Evolutionary conservation across 2,113 vertebrate species (phyloP).

Genomic region (Taxidea taxus): DNA sequence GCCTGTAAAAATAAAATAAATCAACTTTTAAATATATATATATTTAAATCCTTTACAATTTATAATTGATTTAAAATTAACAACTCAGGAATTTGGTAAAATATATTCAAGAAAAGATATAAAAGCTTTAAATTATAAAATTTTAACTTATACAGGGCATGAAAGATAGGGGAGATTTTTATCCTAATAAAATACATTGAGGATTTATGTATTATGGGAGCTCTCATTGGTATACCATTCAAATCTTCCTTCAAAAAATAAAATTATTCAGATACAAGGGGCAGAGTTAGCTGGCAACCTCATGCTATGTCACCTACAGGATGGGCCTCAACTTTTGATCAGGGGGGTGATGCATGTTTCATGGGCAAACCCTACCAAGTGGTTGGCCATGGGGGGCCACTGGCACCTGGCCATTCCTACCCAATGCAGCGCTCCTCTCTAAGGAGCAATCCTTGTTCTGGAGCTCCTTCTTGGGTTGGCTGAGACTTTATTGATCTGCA

Average conservation of each 20-base stretch:
- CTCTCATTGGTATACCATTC: background rate
- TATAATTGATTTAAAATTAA: background rate
- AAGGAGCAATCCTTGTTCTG: background rate
- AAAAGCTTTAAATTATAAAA: background rate
- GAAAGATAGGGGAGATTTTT: conserved; percentile 19
- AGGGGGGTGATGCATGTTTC: background rate
- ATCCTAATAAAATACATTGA: background rate
- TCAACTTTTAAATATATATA: background rate
- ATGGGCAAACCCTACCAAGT: background rate
- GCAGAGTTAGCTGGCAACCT: background rate
- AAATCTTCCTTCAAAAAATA: background rate
- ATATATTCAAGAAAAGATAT: background rate
- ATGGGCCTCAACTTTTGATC: background rate
- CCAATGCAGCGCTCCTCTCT: background rate
- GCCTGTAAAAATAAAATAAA: background rate
- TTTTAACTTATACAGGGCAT: background rate
- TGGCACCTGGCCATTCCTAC: background rate
- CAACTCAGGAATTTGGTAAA: background rate
- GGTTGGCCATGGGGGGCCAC: background rate
- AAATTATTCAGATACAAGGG: background rate
- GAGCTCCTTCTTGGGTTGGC: background rate
- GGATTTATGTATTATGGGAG: background rate
- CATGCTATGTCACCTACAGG: background rate
- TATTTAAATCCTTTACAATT: background rate
- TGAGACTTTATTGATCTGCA: background rate